Conservation (phyloP, 2,113 vertebrate species). For the Petrocephalus microphthalmus region DNA sequence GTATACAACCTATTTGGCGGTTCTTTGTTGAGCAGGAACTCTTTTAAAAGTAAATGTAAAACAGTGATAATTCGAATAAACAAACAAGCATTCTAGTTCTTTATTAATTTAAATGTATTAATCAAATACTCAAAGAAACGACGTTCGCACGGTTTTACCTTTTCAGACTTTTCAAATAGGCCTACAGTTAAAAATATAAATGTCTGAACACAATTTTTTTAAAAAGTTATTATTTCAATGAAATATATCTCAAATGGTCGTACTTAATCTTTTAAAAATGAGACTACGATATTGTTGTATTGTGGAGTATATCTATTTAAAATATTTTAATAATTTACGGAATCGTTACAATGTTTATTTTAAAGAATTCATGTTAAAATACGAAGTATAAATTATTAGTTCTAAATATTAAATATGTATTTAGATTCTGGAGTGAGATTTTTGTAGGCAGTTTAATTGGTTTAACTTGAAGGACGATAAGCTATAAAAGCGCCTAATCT, state of each 20-base stretch:
- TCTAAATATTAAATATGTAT: neutral
- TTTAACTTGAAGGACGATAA: neutral
- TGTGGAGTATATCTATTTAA: neutral
- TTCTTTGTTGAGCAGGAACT: conserved; percentile 1
- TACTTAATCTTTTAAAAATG: neutral
- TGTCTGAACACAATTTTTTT: neutral
- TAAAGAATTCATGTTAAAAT: neutral
- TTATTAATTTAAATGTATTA: neutral
- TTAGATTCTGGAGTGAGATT: neutral
- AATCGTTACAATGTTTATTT: neutral
- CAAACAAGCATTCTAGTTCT: neutral
- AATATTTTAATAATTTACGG: no score
- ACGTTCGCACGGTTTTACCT: neutral
- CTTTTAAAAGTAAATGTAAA: neutral
- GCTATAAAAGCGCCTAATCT: neutral
- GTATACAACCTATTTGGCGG: neutral
- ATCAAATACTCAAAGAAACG: neutral
- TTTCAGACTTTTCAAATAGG: neutral
- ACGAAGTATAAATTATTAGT: neutral
- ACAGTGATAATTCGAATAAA: neutral
- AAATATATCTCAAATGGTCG: neutral
- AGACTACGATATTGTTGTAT: neutral
- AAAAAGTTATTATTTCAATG: neutral
- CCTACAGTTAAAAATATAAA: neutral
- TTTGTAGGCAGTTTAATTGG: neutral